A percentile compares a stretch with the other conserved stretches of the same genome.
These are phyloP conservation scores for Enteromius mattozi DNA, from an alignment of 2,797 vertebrate genomes.

Conservation along the genomic window DNA sequence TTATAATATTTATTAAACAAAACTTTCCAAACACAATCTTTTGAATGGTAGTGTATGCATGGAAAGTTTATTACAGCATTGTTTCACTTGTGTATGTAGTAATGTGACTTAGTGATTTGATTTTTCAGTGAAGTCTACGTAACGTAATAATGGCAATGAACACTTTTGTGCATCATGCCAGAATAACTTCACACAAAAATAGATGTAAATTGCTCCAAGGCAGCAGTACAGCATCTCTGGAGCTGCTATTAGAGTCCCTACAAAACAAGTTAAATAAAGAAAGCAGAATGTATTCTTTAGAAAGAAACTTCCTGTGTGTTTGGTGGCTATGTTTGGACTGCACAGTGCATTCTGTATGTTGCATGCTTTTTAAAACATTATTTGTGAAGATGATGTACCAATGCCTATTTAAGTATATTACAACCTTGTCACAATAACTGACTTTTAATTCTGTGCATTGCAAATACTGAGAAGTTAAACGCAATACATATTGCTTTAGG, in stretches of 20 bases:
- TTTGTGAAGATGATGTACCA: neutral
- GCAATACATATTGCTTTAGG: neutral
- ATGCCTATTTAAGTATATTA: neutral
- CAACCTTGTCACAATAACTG: too few relatives aligned
- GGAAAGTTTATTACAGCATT: neutral
- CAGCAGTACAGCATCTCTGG: neutral
- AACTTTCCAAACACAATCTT: too few relatives aligned
- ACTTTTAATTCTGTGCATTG: neutral
- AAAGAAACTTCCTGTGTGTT: neutral
- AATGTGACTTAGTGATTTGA: neutral
- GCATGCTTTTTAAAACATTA: neutral
- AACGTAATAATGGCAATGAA: neutral
- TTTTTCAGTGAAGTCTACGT: neutral
- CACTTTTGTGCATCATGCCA: neutral
- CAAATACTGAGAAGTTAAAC: neutral
- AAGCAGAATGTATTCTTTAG: neutral
- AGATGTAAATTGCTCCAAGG: slow-evolving; percentile 4
- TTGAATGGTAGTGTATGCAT: neutral
- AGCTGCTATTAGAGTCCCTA: slow-evolving; percentile 17
- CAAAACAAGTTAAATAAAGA: slow-evolving; percentile 18
- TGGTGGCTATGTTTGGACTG: neutral
- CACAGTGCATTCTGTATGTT: neutral
- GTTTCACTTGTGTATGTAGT: neutral
- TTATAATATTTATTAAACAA: neutral
- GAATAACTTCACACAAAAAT: slow-evolving; percentile 6